Evolutionary conservation across 2,888 invertebrate genomes (phyloP), one percentile per base, ranked within the genome.

Genomic region (Cerastis rubricosa): DNA sequence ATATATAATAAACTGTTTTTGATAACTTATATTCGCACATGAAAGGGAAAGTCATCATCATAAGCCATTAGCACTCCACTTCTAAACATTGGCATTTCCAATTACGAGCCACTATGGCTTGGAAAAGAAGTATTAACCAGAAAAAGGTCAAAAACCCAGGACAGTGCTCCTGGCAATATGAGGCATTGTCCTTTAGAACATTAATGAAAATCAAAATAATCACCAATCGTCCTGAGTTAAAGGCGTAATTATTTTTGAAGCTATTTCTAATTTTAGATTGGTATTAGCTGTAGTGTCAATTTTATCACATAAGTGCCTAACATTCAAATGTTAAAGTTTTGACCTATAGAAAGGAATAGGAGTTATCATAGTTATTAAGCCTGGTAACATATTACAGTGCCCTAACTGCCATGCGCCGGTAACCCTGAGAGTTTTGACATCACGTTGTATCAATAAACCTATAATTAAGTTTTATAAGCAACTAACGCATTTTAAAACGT

Each of bases 341-440:
- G 54, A 78, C 71, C 45, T 71, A 66, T 68, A 7, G 11, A 47
- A 79, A 72, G 40, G 43, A 61, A 66, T 71, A 45, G n/a, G 17
- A 71, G 64, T 45, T 74, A 66, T 68, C 83, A 63, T 25, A 51
- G 40, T 54, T 17, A 59, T 17, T 25, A 81, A 69, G 47, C 72
- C 47, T 66, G 51, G 61, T 40, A 75, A 67, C 4, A 63, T 61
- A 22, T 47, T 64, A 35, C 51, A 61, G 59, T 51, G 72, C 65
- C 78, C 49, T 74, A 84, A 65, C 61, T 9, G n/a, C 63, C 14
- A 68, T 49, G 22, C n/a, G 43, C 43, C 45, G 17, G 54, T 85
- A 81, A 74, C 73, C 76, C 57, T 81, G 85, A 81, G 67, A 69
- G 71, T 85, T 74, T 75, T 74, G 74, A 85, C 71, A 76, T 83